Evolutionary conservation across 2,113 vertebrate species (phyloP), one percentile per base, ranked within the genome.

Genomic region (Petroica traversi): DNA sequence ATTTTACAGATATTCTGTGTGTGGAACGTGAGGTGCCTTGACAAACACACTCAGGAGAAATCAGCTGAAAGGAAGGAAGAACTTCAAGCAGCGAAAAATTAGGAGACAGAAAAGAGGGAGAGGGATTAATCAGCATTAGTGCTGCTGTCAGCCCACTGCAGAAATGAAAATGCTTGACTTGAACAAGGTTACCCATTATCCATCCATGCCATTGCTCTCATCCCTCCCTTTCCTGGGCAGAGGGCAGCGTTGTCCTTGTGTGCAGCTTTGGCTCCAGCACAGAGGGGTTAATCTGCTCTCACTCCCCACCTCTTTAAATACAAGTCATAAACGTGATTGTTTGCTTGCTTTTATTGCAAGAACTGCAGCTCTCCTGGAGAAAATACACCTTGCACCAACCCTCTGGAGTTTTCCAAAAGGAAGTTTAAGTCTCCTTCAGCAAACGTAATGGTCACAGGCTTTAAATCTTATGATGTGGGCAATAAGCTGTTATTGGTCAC

Each of bases 71-170:
- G 63, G 67, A 79, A 66, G 54, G 74, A 34, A 58, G 54, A 93
- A 58, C 62, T 58, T 49, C 0, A 0, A 61, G 73, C 2, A 1
- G 34, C 0, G 2, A 83, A 63, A 85, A 92, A 95, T 80, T 36
- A 67, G 52, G 69, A 91, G 78, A 34, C 46, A 72, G 63, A 86
- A 72, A 46, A 57, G 74, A 57, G 25, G 55, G 95, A 83, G 78
- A 51, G 78, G 48, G 51, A 76, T 84, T 90, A 95, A 96, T 95
- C 75, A 88, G 63, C 48, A 57, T 92, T 77, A 96, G 79, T 38
- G 64, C 71, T 85, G 55, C 89, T 82, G 71, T 83, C 92, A 93
- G 10, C 33, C 82, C 62, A 55, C 82, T n/a, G 14, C 15, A 86
- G 88, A 93, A 93, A 94, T 94, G 26, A 74, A 83, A 92, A 64